phyloP scores from a whole-genome alignment of 2,797 vertebrate species.

The Acomys russatus region DNA sequence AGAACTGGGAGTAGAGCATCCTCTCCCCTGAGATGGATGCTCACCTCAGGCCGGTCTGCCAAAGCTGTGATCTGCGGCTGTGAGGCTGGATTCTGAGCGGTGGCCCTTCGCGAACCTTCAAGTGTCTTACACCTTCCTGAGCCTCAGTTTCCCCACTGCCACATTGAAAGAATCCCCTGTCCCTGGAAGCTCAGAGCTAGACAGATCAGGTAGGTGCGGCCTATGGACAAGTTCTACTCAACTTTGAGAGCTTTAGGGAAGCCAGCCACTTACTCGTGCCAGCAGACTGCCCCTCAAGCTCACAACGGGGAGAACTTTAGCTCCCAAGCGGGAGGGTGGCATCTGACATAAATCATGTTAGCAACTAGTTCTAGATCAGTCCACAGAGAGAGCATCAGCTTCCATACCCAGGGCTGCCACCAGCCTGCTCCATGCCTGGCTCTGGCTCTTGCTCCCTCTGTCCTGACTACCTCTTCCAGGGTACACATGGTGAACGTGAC shows the following conservation, averaged over 20 bases:
- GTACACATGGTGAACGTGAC: not conserved
- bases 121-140: accelerated
- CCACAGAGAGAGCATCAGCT: not conserved
- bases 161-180: not conserved
- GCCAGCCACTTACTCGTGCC: accelerated
- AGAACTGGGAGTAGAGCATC: not conserved
- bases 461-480: not conserved
- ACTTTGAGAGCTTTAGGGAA: accelerated
- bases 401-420: accelerated
- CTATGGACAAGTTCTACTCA: accelerated
- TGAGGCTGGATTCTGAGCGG: not conserved
- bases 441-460: not conserved
- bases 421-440: accelerated
- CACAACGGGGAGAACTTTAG: accelerated
- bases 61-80: accelerated
- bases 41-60: accelerated
- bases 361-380: not conserved
- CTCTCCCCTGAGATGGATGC: accelerated
- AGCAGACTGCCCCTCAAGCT: accelerated
- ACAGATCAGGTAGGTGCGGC: accelerated
- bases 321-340: not conserved
- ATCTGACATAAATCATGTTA: accelerated
- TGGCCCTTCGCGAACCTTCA: not conserved
- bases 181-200: accelerated
- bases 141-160: not conserved